phyloP scores from a whole-genome alignment of 2,888 invertebrate species.

The Hipparchia semele region DNA sequence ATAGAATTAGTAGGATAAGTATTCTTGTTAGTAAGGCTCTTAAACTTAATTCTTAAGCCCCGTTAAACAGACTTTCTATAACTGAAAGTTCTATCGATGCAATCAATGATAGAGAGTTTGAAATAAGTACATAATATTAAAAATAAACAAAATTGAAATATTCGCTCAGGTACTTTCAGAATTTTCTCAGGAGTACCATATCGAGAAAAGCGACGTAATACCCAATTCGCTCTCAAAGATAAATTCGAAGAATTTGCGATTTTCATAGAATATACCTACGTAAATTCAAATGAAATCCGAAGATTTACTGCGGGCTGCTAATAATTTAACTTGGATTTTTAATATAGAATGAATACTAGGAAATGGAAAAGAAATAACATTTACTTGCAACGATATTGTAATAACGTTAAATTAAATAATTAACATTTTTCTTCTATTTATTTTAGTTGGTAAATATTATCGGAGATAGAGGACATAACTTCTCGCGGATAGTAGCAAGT shows the following conservation, averaged over 20 bases:
- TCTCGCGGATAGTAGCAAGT: no score
- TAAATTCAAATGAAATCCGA: conserved; percentile 25
- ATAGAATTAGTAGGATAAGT: no score
- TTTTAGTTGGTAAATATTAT: no score
- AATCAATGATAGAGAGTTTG: not conserved
- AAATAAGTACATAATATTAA: not conserved
- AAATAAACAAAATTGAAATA: not conserved
- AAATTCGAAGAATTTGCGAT: conserved; percentile 34
- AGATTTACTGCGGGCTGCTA: conserved; percentile 14
- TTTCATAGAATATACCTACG: conserved; percentile 21
- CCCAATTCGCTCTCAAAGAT: conserved; percentile 31
- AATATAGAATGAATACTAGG: not conserved
- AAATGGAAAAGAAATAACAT: not conserved
- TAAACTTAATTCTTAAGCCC: no score
- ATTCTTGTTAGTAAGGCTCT: no score
- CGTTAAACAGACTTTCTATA: no score
- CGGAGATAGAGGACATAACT: no score
- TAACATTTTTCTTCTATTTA: no score
- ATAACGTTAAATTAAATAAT: no score
- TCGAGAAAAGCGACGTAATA: conserved; percentile 18
- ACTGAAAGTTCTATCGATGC: not conserved
- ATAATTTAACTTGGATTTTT: conserved; percentile 7
- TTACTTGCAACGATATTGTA: not conserved
- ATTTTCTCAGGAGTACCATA: conserved; percentile 13
- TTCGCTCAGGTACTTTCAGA: not conserved